phyloP scores from a whole-genome alignment of 92 coral and sea anemone genomes.

The Metridium senile region DNA sequence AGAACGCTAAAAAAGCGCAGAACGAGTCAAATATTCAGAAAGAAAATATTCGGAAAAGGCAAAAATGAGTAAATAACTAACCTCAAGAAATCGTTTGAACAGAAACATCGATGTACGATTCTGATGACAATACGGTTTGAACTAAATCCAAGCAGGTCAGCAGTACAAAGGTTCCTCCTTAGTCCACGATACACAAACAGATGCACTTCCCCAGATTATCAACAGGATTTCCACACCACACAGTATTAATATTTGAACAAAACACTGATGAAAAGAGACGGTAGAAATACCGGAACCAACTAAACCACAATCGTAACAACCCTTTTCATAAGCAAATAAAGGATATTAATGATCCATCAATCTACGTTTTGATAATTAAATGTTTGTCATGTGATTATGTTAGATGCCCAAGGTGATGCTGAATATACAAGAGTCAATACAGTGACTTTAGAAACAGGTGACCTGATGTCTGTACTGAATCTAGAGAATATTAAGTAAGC shows the following conservation, averaged over 20 bases:
- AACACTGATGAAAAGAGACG: slow-evolving; percentile 13
- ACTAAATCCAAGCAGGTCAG: background rate
- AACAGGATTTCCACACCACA: slow-evolving; percentile 24
- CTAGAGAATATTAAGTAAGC: no score
- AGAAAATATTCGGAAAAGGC: background rate
- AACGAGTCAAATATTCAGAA: background rate
- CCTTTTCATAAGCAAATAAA: background rate
- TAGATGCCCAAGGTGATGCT: background rate
- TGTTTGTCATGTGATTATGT: background rate
- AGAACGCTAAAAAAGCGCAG: no score
- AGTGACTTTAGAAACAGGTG: background rate
- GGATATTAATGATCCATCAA: background rate
- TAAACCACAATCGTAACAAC: slow-evolving; percentile 1
- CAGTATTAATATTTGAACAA: slow-evolving; percentile 24
- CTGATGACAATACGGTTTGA: background rate
- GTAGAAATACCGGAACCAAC: slow-evolving; percentile 8
- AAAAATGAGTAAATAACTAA: background rate
- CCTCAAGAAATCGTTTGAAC: slow-evolving; percentile 32
- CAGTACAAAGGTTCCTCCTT: background rate
- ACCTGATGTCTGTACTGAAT: background rate
- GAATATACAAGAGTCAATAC: no score
- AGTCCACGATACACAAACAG: slow-evolving; percentile 11
- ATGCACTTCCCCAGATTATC: slow-evolving; percentile 11
- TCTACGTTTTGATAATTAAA: background rate
- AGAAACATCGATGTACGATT: slow-evolving; percentile 9